Evolutionary conservation across 2,888 invertebrate genomes (phyloP), one percentile per base, ranked within the genome.

Genomic region (Palloptera scutellata): DNA sequence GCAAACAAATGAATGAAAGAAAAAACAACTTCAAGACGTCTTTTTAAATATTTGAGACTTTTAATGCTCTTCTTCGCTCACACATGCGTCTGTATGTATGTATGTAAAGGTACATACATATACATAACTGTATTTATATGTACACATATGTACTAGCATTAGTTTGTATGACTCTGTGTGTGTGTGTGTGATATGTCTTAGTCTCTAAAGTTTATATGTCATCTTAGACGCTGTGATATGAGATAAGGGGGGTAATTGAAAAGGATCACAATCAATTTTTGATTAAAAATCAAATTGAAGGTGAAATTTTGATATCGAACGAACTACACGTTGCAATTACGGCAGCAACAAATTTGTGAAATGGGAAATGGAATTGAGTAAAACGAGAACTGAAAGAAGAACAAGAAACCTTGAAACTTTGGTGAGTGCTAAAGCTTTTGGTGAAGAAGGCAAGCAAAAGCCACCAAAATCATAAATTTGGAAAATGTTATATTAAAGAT

Each of bases 11-110:
- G 45, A 5, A 17, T 17, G n/a, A 6, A 15, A 19, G 10, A 48
- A 8, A 15, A 8, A n/a, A 48, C 48, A 13, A 48, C 15, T 8
- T 15, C 48, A 13, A 15, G 17, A 4, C 43, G n/a, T 15, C 9
- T 43, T 57, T 40, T 13, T 57, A 57, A 57, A 57, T 11, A 30
- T 40, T 57, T 57, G 57, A 30, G 57, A 57, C 57, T 57, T 57
- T 57, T 54, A 19, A 15, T 48, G 2, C 1, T 53, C 19, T 17
- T 53, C 19, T 53, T 48, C 6, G 6, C 30, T 30, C 30, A 30
- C 30, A 30, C 30, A 6, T 30, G 30, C 30, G 30, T 48, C 2
- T 48, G 3, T 48, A 8, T 48, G 48, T 48, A 48, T 48, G 12
- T 43, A 43, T 43, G 9, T 43, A 11, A 43, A 43, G 12, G 12